Conservation (phyloP, 1,140 invertebrate genomes). For the Drosophila obscura region DNA sequence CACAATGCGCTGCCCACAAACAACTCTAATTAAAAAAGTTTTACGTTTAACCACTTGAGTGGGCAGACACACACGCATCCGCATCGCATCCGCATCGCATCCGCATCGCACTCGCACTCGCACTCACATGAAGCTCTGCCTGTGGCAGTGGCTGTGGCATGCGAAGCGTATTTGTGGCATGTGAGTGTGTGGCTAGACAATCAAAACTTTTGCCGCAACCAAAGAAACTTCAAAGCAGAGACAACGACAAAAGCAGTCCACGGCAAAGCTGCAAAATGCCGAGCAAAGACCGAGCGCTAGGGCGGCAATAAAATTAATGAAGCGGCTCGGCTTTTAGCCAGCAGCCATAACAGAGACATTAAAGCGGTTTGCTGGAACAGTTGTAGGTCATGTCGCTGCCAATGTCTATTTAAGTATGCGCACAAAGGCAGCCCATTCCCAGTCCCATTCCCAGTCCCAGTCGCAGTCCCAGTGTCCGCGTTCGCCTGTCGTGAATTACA, state of each 20-base stretch:
- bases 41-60: slow-evolving; percentile 80
- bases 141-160: slow-evolving; percentile 5
- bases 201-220: slow-evolving; percentile 71
- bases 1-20: slow-evolving; percentile 69
- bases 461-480: no score
- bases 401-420: slow-evolving; percentile 78
- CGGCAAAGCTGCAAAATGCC: slow-evolving; percentile 21
- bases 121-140: no score
- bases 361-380: slow-evolving; percentile 61
- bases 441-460: no score
- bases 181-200: slow-evolving; percentile 70
- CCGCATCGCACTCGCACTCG: slow-evolving; percentile 20
- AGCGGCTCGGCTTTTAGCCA: slow-evolving; percentile 66
- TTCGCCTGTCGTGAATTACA: slow-evolving; percentile 35
- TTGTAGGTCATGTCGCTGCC: slow-evolving; percentile 55
- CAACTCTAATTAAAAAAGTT: slow-evolving; percentile 82
- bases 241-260: slow-evolving; percentile 41
- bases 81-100: slow-evolving; percentile 18
- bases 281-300: not conserved
- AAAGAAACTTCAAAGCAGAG: slow-evolving; percentile 70
- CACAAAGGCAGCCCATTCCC: slow-evolving; percentile 50
- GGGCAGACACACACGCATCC: slow-evolving; percentile 37
- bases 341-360: slow-evolving; percentile 68
- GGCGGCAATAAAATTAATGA: slow-evolving; percentile 79
- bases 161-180: slow-evolving; percentile 41